Conservation (phyloP, 1,140 invertebrate species). For the Popillia japonica region DNA sequence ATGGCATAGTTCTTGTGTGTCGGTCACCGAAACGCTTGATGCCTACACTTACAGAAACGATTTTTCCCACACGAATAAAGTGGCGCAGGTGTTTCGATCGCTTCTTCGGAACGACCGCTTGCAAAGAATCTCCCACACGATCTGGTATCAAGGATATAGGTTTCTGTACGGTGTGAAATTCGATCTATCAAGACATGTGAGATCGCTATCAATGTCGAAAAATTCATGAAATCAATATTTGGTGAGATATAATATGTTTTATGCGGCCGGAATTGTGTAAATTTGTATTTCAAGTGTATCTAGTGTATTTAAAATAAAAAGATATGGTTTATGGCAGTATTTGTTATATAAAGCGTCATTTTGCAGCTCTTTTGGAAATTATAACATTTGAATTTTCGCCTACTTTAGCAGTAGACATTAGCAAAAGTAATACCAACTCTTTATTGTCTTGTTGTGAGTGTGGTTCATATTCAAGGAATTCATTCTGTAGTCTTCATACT, state of each 20-base stretch:
- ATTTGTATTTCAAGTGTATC: no score
- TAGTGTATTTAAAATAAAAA: no score
- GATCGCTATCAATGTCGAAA: neutral
- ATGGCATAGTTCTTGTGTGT: neutral
- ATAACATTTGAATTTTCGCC: no score
- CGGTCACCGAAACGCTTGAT: neutral
- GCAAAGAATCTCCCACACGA: slow-evolving; percentile 14
- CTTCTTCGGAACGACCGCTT: neutral
- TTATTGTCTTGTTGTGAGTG: no score
- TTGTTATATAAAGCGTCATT: no score
- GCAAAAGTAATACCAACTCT: no score
- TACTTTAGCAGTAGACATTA: no score
- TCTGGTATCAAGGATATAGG: slow-evolving; percentile 4
- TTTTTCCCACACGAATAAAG: slow-evolving; percentile 10
- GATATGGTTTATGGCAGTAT: no score
- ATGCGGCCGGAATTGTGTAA: neutral
- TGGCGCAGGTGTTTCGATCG: neutral
- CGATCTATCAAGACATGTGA: neutral
- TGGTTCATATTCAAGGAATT: no score
- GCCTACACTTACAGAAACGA: slow-evolving; percentile 9
- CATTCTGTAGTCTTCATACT: no score
- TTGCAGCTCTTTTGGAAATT: no score
- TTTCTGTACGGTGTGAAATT: slow-evolving; percentile 9
- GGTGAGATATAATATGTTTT: neutral
- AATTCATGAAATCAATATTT: neutral